Base-by-base conservation (phyloP, 2,888 invertebrate genomes). In the Lissocephala sabroskyi region DNA sequence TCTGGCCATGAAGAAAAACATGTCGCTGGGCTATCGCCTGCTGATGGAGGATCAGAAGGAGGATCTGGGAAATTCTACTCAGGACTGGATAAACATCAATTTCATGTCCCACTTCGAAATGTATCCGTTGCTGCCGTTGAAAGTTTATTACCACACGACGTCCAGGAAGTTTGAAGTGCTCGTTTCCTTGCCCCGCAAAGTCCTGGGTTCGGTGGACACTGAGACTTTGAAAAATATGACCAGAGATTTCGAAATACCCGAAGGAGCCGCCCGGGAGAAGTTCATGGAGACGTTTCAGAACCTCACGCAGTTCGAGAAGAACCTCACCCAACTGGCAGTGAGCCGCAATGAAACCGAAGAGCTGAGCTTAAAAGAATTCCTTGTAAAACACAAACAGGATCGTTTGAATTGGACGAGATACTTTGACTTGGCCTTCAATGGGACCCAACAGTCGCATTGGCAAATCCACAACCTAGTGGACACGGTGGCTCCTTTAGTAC, bases 391-490 rank as follows among this genome's bases (percentile, higher is more conserved):
- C 32, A 65, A 73, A 16, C 45, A 59, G n/a, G 80, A 79, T 46
- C 65, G 64, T 1, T n/a, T 82, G n/a, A 73, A 82, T 17, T 82
- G 82, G 82, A 79, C 73, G 1, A 59, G 52, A 0, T 64, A 65
- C 13, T 79, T 82, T 4, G 61, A 79, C 0, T 30, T 79, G 10
- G 82, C 82, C 2, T 81, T 82, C 43, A 82, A 82, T 55, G 76
- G 79, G 9, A 75, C 58, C 0, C 59, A 63, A 0, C 58, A 66
- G 4, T 3, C 10, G 0, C 17, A 51, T 2, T 82, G 82, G 82
- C 50, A 44, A 0, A 53, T 82, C 1, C 51, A 65, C 4, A 79
- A 76, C 35, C 66, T 65, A 2, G 18, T 81, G 33, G 52, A 63
- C 2, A 52, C 67, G 35, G 65, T 79, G 1, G 65, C 60, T 0